Base-by-base conservation (phyloP, 2,888 invertebrate genomes). In the Diogma glabrata region DNA sequence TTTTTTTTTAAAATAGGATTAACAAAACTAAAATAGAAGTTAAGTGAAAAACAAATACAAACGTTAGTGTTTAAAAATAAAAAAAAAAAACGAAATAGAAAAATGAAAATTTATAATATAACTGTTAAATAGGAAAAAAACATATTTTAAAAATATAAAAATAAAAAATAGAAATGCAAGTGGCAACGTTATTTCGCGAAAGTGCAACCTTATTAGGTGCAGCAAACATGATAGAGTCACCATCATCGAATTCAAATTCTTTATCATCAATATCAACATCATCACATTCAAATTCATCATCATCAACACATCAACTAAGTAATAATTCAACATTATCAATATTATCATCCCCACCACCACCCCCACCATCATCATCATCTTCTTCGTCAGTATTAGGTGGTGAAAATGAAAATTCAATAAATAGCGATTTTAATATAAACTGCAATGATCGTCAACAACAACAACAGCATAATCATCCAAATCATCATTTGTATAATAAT, bases 141-240 rank as follows among this genome's bases (percentile, higher is more conserved):
- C n/a, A n/a, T n/a, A n/a, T n/a, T n/a, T n/a, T n/a, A n/a, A 12
- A 43, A 43, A 43, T 43, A 43, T 19, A 24, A 46, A 26, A 26
- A 26, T 26, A 19, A 48, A 49, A 40, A 14, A 49, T 30, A 23
- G 38, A 51, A 52, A 80, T 79, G 79, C 80, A 80, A 75, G 79
- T 80, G 69, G 79, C 79, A 63, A 79, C 78, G 68, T 69, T 79
- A 66, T 80, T 80, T 65, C 75, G 79, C 64, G 80, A 80, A 73
- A 78, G 78, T 67, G 75, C 78, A 66, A 78, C 78, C 65, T 72
- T 80, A 66, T 71, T 79, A 64, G 79, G 79, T 63, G 79, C 78
- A 64, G 75, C 76, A 59, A 47, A 16, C 10, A 51, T 51, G 47
- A 78, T 76, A 73, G 75, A 75, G 64, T 38, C 46, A 14, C 23